Conservation (phyloP, 2,888 invertebrate genomes). For the Drosophila crucigera region DNA sequence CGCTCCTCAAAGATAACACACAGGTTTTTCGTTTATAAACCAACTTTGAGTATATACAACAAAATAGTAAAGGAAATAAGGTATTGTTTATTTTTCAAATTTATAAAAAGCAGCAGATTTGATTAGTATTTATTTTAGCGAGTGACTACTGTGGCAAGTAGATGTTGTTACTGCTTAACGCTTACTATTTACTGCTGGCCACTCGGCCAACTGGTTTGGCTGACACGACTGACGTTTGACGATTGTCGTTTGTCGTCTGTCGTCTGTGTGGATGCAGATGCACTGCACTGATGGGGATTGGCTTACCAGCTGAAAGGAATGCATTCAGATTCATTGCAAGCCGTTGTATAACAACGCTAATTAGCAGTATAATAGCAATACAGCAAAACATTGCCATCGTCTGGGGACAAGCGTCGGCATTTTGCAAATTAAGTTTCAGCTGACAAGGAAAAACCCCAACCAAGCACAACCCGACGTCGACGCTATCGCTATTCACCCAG, state of each 20-base stretch:
- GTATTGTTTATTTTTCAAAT: background rate
- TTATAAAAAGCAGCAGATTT: background rate
- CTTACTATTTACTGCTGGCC: slow-evolving; percentile 21
- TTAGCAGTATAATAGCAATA: slow-evolving; percentile 50
- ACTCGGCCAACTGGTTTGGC: slow-evolving; percentile 59
- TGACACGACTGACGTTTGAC: slow-evolving; percentile 5
- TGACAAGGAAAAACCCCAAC: slow-evolving; percentile 55
- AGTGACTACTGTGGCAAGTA: background rate
- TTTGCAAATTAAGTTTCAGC: slow-evolving; percentile 54
- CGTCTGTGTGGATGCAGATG: slow-evolving; percentile 59
- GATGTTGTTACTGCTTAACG: slow-evolving; percentile 15
- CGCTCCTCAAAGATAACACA: background rate
- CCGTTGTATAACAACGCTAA: slow-evolving; percentile 54
- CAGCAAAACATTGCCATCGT: slow-evolving; percentile 3
- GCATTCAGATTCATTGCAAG: slow-evolving; percentile 53
- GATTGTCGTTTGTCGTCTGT: slow-evolving; percentile 22
- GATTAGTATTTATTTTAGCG: background rate
- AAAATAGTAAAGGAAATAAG: background rate
- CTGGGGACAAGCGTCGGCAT: slow-evolving; percentile 52
- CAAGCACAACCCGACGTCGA: background rate
- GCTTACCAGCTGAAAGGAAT: slow-evolving; percentile 58
- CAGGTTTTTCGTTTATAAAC: background rate
- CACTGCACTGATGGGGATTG: slow-evolving; percentile 62
- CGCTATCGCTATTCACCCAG: slow-evolving; percentile 8
- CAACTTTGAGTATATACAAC: background rate